Conservation (phyloP, 2,113 vertebrate species). For the Amphilophus citrinellus region DNA sequence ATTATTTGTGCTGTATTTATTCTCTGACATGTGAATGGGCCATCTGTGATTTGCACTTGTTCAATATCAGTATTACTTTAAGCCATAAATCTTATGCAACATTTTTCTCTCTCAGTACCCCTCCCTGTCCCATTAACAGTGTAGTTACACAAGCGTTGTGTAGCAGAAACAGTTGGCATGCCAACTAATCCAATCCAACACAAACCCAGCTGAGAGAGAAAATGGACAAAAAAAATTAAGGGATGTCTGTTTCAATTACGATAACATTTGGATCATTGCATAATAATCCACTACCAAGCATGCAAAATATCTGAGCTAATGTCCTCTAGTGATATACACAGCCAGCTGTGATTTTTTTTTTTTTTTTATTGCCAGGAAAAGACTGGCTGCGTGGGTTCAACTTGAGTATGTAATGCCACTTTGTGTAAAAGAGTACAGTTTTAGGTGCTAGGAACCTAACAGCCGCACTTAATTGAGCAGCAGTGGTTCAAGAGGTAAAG, state of each 20-base stretch:
- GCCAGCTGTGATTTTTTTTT: conserved; percentile 39
- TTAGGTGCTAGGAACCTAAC: neutral
- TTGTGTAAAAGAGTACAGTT: neutral
- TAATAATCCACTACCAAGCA: conserved; percentile 66
- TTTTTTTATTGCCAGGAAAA: conserved; percentile 24
- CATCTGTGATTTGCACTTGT: conserved; percentile 55
- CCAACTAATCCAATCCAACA: conserved; percentile 74
- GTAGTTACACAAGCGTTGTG: conserved; percentile 75
- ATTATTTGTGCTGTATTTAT: conserved; percentile 33
- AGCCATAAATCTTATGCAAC: conserved; percentile 75
- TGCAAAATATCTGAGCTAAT: conserved; percentile 66
- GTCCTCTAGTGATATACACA: conserved; percentile 40
- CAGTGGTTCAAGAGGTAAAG: neutral
- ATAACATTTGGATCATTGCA: conserved; percentile 75
- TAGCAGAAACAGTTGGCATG: conserved; percentile 74
- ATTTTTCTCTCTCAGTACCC: conserved; percentile 36
- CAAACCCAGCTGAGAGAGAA: conserved; percentile 51
- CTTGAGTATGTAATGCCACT: neutral
- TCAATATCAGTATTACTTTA: conserved; percentile 71
- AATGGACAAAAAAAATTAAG: conserved; percentile 49
- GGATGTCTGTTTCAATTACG: conserved; percentile 76
- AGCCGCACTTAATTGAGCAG: neutral
- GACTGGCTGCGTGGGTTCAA: neutral
- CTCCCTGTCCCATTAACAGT: conserved; percentile 56
- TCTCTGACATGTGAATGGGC: conserved; percentile 38